A percentile compares a stretch with the other conserved stretches of the same genome.
These are phyloP conservation scores for Tympanuchus pallidicinctus DNA, from an alignment of 2,113 vertebrate genomes.

Conservation along the genomic window DNA sequence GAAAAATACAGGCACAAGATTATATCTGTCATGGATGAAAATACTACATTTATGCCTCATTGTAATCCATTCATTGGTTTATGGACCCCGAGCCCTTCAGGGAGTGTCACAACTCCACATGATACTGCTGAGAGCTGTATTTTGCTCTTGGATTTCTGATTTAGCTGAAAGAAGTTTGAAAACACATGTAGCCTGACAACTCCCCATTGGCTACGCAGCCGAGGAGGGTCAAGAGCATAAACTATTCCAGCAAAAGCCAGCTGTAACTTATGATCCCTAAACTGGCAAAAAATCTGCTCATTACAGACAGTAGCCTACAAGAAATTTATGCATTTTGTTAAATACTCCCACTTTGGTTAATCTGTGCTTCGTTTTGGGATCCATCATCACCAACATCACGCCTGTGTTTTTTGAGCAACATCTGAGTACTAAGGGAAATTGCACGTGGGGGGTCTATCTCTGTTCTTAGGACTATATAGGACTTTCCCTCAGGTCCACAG, in stretches of 20 bases:
- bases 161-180: conserved; percentile 72
- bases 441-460: not conserved
- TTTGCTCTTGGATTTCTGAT: conserved; percentile 67
- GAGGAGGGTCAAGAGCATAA: conserved; percentile 69
- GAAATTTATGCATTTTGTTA: conserved; percentile 66
- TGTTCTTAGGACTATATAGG: not conserved
- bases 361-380: conserved; percentile 44
- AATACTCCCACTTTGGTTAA: conserved; percentile 32
- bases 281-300: conserved; percentile 56
- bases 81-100: conserved; percentile 52
- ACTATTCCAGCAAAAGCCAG: conserved; percentile 68
- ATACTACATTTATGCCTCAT: conserved; percentile 61
- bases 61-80: conserved; percentile 66
- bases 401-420: not conserved
- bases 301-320: conserved; percentile 52
- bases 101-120: conserved; percentile 54
- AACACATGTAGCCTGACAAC: conserved; percentile 72
- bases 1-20: conserved; percentile 53
- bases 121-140: conserved; percentile 64
- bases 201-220: conserved; percentile 60
- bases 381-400: conserved; percentile 21
- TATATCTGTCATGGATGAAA: conserved; percentile 64
- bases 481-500: not conserved
- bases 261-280: conserved; percentile 65
- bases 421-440: not conserved